phyloP scores from a whole-genome alignment of 1,140 invertebrate species.

The Thalassaphorura encarpata region DNA sequence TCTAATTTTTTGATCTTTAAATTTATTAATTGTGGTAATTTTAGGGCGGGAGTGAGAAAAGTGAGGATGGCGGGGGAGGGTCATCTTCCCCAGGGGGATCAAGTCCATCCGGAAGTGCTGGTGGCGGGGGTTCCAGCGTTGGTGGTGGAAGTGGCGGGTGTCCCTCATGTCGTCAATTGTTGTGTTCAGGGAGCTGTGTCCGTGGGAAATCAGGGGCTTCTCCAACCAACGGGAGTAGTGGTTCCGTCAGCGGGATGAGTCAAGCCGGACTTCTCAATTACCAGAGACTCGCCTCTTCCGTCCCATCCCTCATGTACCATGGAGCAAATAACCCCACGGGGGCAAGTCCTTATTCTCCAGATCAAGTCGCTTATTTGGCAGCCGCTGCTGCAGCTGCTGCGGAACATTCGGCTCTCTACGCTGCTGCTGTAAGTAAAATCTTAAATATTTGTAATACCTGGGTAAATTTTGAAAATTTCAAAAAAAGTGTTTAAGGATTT shows the following conservation, averaged over 20 bases:
- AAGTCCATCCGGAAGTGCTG: conserved; percentile 16
- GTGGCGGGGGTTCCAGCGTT: not conserved
- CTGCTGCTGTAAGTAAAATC: conserved; percentile 26
- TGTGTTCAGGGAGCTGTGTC: conserved; percentile 32
- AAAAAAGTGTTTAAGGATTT: no score
- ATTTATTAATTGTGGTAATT: no score
- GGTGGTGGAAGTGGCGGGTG: conserved; percentile 17
- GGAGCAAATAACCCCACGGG: conserved; percentile 4
- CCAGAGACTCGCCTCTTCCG: conserved; percentile 33
- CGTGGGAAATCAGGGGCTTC: conserved; percentile 24
- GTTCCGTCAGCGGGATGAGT: no score
- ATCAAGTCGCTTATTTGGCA: conserved; percentile 30
- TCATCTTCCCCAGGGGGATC: conserved; percentile 20
- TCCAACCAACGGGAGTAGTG: no score
- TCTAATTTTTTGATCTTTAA: no score
- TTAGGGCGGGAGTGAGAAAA: conserved; percentile 31
- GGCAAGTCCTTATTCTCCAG: conserved; percentile 29
- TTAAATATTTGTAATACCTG: no score
- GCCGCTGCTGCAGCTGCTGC: conserved; percentile 29
- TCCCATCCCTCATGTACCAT: conserved; percentile 32
- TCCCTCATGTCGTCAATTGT: conserved; percentile 30
- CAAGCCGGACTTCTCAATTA: conserved; percentile 33
- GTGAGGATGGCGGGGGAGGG: conserved; percentile 24
- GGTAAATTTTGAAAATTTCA: no score
- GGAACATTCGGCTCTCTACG: conserved; percentile 28